These are phyloP conservation scores for Eretmochelys imbricata DNA, from an alignment of 2,113 vertebrate genomes.

Conservation along the genomic window DNA sequence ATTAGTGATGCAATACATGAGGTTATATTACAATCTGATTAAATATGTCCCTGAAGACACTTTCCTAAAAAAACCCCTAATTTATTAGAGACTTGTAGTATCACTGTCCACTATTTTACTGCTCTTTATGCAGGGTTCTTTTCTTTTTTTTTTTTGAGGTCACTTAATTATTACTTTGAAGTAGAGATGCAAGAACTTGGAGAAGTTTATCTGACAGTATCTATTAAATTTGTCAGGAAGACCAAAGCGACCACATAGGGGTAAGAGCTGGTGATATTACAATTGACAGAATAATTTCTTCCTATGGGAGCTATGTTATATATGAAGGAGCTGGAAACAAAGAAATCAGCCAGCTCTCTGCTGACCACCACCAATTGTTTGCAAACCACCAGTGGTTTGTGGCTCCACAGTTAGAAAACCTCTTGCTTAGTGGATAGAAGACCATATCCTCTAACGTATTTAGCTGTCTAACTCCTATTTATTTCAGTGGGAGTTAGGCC, in stretches of 20 bases:
- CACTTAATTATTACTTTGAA: slow-evolving; percentile 33
- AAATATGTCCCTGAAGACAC: slow-evolving; percentile 42
- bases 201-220: neutral
- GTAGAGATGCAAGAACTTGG: neutral
- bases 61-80: slow-evolving; percentile 5
- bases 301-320: neutral
- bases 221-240: neutral
- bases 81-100: slow-evolving; percentile 42
- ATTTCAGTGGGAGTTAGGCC: neutral
- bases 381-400: neutral
- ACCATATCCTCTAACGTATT: neutral
- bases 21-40: slow-evolving; percentile 55
- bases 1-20: slow-evolving; percentile 51
- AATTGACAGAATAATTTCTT: neutral
- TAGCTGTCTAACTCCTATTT: neutral
- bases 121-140: neutral
- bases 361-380: neutral
- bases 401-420: neutral
- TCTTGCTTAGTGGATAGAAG: neutral
- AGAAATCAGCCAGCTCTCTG: neutral
- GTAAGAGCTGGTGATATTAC: neutral
- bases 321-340: neutral
- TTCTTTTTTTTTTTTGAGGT: slow-evolving; percentile 25
- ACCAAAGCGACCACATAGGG: neutral
- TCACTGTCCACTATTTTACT: slow-evolving; percentile 15